Conservation (phyloP, 37 sponge, comb jelly and placozoan genomes). For the Crambe crambe region DNA sequence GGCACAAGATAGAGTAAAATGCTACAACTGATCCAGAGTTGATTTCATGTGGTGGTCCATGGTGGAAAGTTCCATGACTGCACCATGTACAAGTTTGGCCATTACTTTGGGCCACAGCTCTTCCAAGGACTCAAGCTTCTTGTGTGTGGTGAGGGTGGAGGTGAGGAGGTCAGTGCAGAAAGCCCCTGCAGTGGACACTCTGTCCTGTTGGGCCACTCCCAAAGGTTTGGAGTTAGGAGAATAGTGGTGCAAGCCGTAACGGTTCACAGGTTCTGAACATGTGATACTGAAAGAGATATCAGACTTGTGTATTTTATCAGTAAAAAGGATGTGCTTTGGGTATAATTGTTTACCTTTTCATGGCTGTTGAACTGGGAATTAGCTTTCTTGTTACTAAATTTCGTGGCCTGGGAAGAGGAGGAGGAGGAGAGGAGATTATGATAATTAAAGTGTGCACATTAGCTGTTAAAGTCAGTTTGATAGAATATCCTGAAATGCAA, state of each 20-base stretch:
- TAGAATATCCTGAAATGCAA: too few relatives aligned
- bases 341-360: neutral
- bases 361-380: neutral
- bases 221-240: neutral
- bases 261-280: conserved; percentile 12
- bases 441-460: too few relatives aligned
- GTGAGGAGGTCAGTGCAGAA: conserved; percentile 19
- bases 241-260: conserved; percentile 20
- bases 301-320: neutral
- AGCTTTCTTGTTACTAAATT: neutral
- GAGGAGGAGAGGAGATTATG: too few relatives aligned
- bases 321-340: neutral
- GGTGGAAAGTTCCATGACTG: conserved; percentile 5
- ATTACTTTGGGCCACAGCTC: conserved; percentile 51
- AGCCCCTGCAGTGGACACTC: neutral
- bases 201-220: conserved; percentile 15
- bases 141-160: conserved; percentile 36
- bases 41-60: conserved; percentile 33
- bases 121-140: conserved; percentile 28
- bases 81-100: conserved; percentile 18
- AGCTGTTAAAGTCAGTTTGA: too few relatives aligned
- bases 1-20: too few relatives aligned
- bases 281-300: neutral
- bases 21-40: conserved; percentile 24
- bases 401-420: neutral